Evolutionary conservation across 2,113 vertebrate species (phyloP), one percentile per base, ranked within the genome.

Genomic region (Acinonyx jubatus): DNA sequence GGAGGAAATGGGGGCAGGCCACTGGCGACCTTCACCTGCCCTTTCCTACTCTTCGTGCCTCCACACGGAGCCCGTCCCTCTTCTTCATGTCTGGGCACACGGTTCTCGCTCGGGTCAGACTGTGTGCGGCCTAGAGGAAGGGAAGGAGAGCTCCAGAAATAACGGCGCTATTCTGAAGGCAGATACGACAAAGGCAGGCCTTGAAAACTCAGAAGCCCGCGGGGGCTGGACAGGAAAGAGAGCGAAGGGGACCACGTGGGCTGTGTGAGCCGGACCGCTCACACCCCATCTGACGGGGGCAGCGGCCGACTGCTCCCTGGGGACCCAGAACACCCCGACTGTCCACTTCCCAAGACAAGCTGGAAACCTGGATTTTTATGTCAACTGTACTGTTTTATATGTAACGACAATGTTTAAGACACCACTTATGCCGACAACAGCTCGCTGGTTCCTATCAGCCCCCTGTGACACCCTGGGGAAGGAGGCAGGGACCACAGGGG

Each of bases 21-120:
- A 1, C 0, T 0, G 3, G 38, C 2, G 36, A 68, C 52, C 57
- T 66, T 7, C 1, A 0, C 41, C 4, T 1, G 1, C 23, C 45
- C 38, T n/a, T 38, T 25, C 66, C 14, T 76, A 14, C 61, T 63
- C 61, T 36, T 9, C 45, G 4, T 14, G 31, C 3, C 7, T 14
- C 12, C 27, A 4, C 73, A 27, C 11, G 4, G 15, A 29, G 33
- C 71, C 45, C 15, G 2, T 13, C 25, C 11, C 25, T 15, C 21
- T 48, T 21, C 31, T 38, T 19, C 9, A 1, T 1, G 4, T 1
- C 10, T 38, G 36, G 5, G 41, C 25, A 14, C 8, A 19, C 2
- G 5, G 50, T 21, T 63, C 57, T 82, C 23, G 8, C 82, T 25
- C 16, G 57, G 82, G 33, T 82, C 12, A 52, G 19, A 36, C 21